phyloP scores from a whole-genome alignment of 1,140 invertebrate genomes.

The Lordiphosa mommai region DNA sequence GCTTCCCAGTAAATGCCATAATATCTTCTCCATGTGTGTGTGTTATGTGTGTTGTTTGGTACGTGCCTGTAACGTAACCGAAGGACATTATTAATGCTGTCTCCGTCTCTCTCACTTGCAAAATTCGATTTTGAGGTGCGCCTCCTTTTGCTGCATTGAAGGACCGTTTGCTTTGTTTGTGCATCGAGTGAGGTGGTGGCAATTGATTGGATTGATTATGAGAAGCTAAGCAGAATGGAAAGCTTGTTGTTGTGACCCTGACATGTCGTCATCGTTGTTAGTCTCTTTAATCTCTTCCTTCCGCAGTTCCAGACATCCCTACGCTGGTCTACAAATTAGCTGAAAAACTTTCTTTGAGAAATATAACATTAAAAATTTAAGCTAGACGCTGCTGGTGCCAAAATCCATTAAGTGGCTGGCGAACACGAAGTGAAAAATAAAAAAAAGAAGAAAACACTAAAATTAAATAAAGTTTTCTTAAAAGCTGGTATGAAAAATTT shows the following conservation, averaged over 20 bases:
- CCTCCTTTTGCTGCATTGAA: slow-evolving; percentile 1
- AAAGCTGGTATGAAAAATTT: neutral
- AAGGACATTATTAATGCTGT: slow-evolving; percentile 43
- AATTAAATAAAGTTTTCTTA: neutral
- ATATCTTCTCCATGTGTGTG: slow-evolving; percentile 4
- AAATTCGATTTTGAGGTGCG: slow-evolving; percentile 35
- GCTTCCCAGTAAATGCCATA: slow-evolving; percentile 20
- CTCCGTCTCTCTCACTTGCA: slow-evolving; percentile 1
- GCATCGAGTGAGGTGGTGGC: slow-evolving; percentile 1
- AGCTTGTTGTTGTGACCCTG: slow-evolving; percentile 10
- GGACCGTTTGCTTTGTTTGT: slow-evolving; percentile 11
- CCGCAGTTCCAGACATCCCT: neutral
- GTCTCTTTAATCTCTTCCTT: slow-evolving; percentile 3
- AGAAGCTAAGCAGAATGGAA: neutral
- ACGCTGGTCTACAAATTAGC: slow-evolving; percentile 25
- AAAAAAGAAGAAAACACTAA: neutral
- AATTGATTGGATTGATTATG: slow-evolving; percentile 32
- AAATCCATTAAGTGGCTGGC: slow-evolving; percentile 35
- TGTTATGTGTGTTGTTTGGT: slow-evolving; percentile 20
- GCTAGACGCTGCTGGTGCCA: slow-evolving; percentile 23
- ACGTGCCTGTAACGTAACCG: slow-evolving; percentile 36
- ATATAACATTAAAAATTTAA: slow-evolving; percentile 17
- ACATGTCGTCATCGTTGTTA: slow-evolving; percentile 4
- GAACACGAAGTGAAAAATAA: slow-evolving; percentile 5
- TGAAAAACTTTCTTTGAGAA: slow-evolving; percentile 15